Base-by-base conservation (phyloP, 2,888 invertebrate genomes). In the Carpatolechia fugitivella region DNA sequence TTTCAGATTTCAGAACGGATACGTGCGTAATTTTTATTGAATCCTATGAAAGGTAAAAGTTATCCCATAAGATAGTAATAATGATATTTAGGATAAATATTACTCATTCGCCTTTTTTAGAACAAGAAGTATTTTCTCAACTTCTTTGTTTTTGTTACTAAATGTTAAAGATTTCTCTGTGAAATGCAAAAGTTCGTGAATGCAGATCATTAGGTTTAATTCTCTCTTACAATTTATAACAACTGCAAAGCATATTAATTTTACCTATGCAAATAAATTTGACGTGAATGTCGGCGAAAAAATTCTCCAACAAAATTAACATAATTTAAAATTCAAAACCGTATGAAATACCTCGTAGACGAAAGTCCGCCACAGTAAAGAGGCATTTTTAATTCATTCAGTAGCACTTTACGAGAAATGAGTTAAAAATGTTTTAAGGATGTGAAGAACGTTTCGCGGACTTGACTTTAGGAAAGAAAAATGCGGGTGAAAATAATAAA, bases 401-500 rank as follows among this genome's bases (percentile, higher is more conserved):
- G 62, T 70, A 65, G 68, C 70, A 73, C 72, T 80, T 76, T 65
- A 59, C 65, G 61, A 69, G 68, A 65, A 74, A 73, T 69, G 67
- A 73, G 72, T 71, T 61, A 65, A 76, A 78, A 76, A 77, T 73
- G 66, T 70, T 74, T 74, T 66, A 74, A 75, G 73, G 78, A 80
- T 75, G 78, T 80, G 77, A 81, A 78, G 77, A 38, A 24, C 49
- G 35, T 49, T 49, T 49, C 74, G 79, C 76, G 73, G 72, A 76
- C 80, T 82, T 82, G 81, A 82, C 85, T 82, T 82, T 76, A 74
- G 74, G 76, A 77, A 80, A 80, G 79, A 79, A 85, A 84, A 86
- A 81, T 80, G 73, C 72, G 78, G 71, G 76, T 74, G 70, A 74
- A 84, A 87, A 86, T 87, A 86, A 89, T 86, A 88, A 89, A 90